Conservation (phyloP, 1,140 invertebrate genomes). For the Ephestia elutella region DNA sequence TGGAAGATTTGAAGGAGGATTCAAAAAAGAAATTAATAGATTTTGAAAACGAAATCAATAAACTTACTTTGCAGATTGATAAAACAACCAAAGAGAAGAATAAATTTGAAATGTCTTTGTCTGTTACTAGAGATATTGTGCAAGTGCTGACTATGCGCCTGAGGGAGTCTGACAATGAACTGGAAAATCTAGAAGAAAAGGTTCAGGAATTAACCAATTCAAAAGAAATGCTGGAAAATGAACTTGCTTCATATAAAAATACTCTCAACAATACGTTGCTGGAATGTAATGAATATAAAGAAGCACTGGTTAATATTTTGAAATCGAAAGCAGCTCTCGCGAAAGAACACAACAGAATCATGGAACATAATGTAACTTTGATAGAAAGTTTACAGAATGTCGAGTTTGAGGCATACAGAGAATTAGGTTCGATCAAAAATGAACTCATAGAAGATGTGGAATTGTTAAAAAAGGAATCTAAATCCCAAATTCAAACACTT, state of each 20-base stretch:
- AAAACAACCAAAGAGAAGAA: slow-evolving; percentile 60
- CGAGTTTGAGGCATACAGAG: slow-evolving; percentile 63
- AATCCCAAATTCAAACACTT: slow-evolving; percentile 57
- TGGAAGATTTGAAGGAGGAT: slow-evolving; percentile 50
- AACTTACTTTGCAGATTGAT: slow-evolving; percentile 57
- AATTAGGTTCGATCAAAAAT: slow-evolving; percentile 61
- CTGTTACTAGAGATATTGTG: slow-evolving; percentile 65
- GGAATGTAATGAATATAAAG: slow-evolving; percentile 67
- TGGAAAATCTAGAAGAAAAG: slow-evolving; percentile 64
- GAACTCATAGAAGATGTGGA: slow-evolving; percentile 69
- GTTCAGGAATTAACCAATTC: slow-evolving; percentile 48
- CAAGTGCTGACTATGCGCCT: slow-evolving; percentile 64
- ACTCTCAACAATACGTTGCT: slow-evolving; percentile 50
- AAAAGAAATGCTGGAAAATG: slow-evolving; percentile 54
- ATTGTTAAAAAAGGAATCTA: slow-evolving; percentile 60
- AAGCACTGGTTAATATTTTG: slow-evolving; percentile 60
- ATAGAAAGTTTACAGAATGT: slow-evolving; percentile 68
- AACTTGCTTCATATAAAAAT: slow-evolving; percentile 51
- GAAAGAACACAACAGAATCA: slow-evolving; percentile 65
- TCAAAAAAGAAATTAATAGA: slow-evolving; percentile 50
- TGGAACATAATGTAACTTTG: slow-evolving; percentile 66
- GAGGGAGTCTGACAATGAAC: slow-evolving; percentile 65
- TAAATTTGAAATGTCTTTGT: slow-evolving; percentile 67
- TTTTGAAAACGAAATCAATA: slow-evolving; percentile 64
- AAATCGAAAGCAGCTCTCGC: slow-evolving; percentile 65